phyloP scores from a whole-genome alignment of 2,888 invertebrate genomes.

The Scaptodrosophila latifasciaeformis region DNA sequence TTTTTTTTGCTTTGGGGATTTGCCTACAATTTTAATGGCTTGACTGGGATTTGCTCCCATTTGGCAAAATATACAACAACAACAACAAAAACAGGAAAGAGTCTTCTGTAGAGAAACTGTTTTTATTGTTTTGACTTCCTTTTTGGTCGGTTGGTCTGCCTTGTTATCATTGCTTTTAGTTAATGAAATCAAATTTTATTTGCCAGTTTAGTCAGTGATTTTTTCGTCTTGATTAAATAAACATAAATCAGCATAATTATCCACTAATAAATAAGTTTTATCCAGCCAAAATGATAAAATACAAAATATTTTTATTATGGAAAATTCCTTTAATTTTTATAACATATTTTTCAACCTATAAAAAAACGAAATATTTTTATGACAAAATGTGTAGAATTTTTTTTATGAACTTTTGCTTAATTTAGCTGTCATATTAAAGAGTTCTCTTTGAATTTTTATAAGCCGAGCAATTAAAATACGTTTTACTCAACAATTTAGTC shows the following conservation, averaged over 20 bases:
- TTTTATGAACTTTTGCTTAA: too few relatives aligned
- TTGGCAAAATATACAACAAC: too few relatives aligned
- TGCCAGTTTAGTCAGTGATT: constrained; percentile 12
- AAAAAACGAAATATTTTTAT: too few relatives aligned
- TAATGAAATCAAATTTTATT: constrained; percentile 55
- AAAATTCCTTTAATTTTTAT: too few relatives aligned
- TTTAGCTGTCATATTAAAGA: too few relatives aligned
- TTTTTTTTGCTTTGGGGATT: constrained; percentile 29
- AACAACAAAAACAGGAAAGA: neutral
- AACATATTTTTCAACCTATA: too few relatives aligned
- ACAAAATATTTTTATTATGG: too few relatives aligned
- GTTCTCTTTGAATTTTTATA: neutral
- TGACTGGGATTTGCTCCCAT: constrained; percentile 43
- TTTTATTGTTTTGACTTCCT: constrained; percentile 5
- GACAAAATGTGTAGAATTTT: too few relatives aligned
- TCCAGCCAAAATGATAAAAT: neutral
- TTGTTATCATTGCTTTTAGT: constrained; percentile 34
- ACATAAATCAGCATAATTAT: constrained; percentile 32
- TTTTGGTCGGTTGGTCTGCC: constrained; percentile 3
- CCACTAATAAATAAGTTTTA: constrained; percentile 37
- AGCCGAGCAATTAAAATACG: too few relatives aligned
- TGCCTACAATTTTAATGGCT: constrained; percentile 40
- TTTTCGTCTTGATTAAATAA: constrained; percentile 1
- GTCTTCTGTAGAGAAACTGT: neutral
- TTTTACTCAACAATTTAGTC: too few relatives aligned